Conservation (phyloP, 2,797 vertebrate genomes). For the Oreochromis grahami region DNA sequence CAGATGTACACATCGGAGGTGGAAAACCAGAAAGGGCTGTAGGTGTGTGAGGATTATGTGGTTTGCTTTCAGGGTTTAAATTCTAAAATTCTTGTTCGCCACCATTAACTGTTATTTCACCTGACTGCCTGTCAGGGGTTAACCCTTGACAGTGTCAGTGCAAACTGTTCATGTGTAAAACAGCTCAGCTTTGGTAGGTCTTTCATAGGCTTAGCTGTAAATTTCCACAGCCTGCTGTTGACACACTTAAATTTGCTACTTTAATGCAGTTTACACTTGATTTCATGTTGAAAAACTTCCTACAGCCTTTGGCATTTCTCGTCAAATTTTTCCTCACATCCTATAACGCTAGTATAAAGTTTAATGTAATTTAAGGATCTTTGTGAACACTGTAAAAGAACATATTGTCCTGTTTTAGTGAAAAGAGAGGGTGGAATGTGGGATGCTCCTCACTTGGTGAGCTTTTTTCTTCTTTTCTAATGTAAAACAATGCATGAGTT, state of each 20-base stretch:
- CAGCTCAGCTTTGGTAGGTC: constrained; percentile 20
- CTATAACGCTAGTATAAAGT: background rate
- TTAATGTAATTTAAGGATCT: background rate
- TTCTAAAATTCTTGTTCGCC: constrained; percentile 46
- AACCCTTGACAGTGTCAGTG: constrained; percentile 32
- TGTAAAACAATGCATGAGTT: constrained; percentile 47
- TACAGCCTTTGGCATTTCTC: background rate
- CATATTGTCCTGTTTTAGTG: background rate
- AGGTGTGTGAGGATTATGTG: background rate
- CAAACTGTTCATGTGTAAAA: constrained; percentile 42
- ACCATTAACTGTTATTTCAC: constrained; percentile 41
- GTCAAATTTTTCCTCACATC: background rate
- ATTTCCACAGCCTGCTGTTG: constrained; percentile 23
- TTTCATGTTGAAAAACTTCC: background rate
- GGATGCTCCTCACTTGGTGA: constrained; percentile 37
- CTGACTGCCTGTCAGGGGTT: constrained; percentile 43
- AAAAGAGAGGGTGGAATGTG: background rate
- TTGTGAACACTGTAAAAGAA: background rate
- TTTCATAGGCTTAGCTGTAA: constrained; percentile 32
- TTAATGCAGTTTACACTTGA: constrained; percentile 4
- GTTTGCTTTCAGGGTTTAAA: constrained; percentile 9
- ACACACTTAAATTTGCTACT: constrained; percentile 32
- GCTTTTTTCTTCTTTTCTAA: constrained; percentile 32
- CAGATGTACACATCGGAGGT: background rate
- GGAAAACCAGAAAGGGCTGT: background rate